Evolutionary conservation across 2,888 invertebrate species (phyloP).

Genomic region (Petrolisthes cinctipes): DNA sequence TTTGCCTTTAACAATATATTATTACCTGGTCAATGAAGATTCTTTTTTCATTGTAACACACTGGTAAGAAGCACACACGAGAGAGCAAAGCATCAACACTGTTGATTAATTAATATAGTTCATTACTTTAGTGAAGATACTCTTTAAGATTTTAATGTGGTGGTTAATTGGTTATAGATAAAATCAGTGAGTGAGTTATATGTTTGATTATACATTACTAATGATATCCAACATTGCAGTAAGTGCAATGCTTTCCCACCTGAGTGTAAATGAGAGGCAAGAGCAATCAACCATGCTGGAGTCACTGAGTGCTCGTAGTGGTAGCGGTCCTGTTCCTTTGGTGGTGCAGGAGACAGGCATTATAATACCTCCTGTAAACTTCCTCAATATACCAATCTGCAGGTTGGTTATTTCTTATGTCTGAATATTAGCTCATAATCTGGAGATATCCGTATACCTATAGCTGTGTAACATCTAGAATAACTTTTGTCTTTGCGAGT

Average conservation of each 20-base stretch:
- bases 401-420: conserved; percentile 73
- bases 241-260: conserved; percentile 81
- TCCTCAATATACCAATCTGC: conserved; percentile 83
- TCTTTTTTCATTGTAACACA: no score
- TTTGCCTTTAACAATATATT: no score
- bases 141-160: no score
- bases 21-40: no score
- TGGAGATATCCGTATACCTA: no score
- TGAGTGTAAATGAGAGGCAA: conserved; percentile 81
- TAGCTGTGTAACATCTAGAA: no score
- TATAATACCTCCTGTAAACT: conserved; percentile 92
- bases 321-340: conserved; percentile 52
- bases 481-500: no score
- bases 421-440: not conserved
- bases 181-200: not conserved
- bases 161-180: no score
- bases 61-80: no score
- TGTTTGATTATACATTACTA: not conserved
- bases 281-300: conserved; percentile 87
- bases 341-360: conserved; percentile 84
- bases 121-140: no score
- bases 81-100: no score
- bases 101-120: no score
- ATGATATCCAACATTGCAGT: conserved; percentile 1
- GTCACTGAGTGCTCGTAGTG: conserved; percentile 71